Evolutionary conservation across 2,797 vertebrate genomes (phyloP).

Genomic region (Gymnoscopelus microlampas): DNA sequence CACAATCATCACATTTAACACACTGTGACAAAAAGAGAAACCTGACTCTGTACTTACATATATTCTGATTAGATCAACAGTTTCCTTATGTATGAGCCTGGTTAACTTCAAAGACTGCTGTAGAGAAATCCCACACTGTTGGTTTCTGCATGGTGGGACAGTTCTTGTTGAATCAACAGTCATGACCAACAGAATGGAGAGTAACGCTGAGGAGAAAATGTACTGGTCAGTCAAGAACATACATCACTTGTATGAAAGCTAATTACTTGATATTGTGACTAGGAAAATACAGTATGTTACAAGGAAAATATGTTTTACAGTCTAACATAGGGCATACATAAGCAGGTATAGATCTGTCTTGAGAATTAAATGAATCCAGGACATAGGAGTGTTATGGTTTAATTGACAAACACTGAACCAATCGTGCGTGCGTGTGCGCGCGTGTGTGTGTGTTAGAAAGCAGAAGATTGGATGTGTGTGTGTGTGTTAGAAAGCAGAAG

Average conservation of each 20-base stretch:
- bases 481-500: no score
- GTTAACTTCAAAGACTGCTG: slow-evolving; percentile 62
- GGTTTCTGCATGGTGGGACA: slow-evolving; percentile 48
- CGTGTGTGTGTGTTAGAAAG: no score
- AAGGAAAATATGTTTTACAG: not conserved
- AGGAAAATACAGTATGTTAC: not conserved
- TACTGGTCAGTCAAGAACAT: slow-evolving; percentile 57
- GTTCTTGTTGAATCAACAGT: slow-evolving; percentile 63
- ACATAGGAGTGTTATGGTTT: no score
- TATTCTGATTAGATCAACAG: slow-evolving; percentile 70
- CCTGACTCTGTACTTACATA: slow-evolving; percentile 76
- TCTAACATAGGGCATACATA: not conserved
- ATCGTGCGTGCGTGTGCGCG: no score
- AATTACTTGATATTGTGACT: slow-evolving; percentile 23
- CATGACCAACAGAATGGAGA: slow-evolving; percentile 75
- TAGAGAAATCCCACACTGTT: slow-evolving; percentile 60
- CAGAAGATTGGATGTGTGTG: no score
- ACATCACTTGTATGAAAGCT: slow-evolving; percentile 42
- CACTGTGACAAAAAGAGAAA: not conserved
- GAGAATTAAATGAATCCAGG: no score
- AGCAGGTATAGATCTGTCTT: no score
- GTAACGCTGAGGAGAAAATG: slow-evolving; percentile 66
- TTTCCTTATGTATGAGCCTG: slow-evolving; percentile 63
- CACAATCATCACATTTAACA: not conserved
- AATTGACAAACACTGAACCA: no score